These are phyloP conservation scores for Lepidocolaptes lacrymiger DNA, from an alignment of 2,797 vertebrate species.

Conservation along the genomic window DNA sequence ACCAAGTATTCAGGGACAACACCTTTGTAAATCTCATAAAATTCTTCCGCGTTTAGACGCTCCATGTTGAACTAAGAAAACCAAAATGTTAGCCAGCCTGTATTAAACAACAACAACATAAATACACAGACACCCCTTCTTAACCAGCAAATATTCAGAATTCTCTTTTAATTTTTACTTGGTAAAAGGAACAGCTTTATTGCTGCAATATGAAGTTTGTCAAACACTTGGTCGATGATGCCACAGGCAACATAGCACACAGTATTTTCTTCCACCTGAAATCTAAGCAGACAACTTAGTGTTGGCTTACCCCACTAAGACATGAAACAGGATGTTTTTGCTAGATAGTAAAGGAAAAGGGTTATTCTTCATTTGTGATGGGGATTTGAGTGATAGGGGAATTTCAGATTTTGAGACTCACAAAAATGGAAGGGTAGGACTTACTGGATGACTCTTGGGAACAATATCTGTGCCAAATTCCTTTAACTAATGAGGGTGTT, in stretches of 20 bases:
- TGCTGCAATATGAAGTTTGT: background rate
- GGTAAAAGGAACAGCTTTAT: background rate
- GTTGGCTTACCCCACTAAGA: background rate
- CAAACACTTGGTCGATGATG: background rate
- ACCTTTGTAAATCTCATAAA: constrained; percentile 95
- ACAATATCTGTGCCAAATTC: background rate
- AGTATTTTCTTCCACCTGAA: background rate
- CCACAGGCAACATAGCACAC: background rate
- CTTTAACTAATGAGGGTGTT: background rate
- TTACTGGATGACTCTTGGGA: background rate
- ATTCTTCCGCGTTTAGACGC: constrained; percentile 89
- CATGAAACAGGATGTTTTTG: background rate
- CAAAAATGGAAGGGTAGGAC: background rate
- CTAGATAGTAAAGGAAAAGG: background rate
- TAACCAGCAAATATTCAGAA: background rate
- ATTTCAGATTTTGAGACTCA: background rate
- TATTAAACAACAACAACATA: background rate
- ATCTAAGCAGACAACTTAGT: background rate
- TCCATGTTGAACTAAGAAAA: constrained; percentile 89
- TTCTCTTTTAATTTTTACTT: background rate
- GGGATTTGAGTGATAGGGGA: background rate
- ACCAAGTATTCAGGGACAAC: constrained; percentile 90
- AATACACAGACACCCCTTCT: background rate
- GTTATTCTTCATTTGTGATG: background rate
- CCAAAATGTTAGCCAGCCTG: background rate